Evolutionary conservation across 2,797 vertebrate genomes (phyloP).

Genomic region (Coluber constrictor): DNA sequence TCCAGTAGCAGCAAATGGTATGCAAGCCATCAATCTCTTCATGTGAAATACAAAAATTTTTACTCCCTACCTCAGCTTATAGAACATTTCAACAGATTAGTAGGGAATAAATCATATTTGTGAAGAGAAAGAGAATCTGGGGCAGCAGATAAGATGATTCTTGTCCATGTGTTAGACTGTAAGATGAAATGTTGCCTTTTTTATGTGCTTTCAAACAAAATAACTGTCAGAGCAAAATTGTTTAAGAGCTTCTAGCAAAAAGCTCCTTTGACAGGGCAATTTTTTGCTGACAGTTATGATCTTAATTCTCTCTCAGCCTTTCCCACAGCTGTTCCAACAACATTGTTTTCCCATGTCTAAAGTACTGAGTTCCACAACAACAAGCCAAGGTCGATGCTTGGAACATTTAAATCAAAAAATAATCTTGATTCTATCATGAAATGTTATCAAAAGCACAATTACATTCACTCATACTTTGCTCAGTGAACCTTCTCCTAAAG

Average conservation of each 20-base stretch:
- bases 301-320: not conserved
- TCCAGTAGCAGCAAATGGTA: not conserved
- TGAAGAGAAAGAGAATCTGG: not conserved
- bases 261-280: not conserved
- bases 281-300: slow-evolving; percentile 1
- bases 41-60: not conserved
- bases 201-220: not conserved
- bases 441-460: not conserved
- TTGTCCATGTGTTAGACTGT: not conserved
- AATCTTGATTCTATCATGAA: not conserved
- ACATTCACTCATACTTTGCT: not conserved
- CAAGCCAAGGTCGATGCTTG: not conserved
- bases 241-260: not conserved
- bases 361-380: not conserved
- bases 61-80: not conserved
- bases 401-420: slow-evolving; percentile 14
- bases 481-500: not conserved
- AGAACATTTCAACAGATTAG: not conserved
- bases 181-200: not conserved
- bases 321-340: not conserved
- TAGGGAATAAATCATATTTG: not conserved
- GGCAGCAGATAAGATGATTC: not conserved
- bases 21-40: not conserved
- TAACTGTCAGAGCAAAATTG: not conserved
- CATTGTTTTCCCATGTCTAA: not conserved